Evolutionary conservation across 2,113 vertebrate species (phyloP).

Genomic region (Apus apus): DNA sequence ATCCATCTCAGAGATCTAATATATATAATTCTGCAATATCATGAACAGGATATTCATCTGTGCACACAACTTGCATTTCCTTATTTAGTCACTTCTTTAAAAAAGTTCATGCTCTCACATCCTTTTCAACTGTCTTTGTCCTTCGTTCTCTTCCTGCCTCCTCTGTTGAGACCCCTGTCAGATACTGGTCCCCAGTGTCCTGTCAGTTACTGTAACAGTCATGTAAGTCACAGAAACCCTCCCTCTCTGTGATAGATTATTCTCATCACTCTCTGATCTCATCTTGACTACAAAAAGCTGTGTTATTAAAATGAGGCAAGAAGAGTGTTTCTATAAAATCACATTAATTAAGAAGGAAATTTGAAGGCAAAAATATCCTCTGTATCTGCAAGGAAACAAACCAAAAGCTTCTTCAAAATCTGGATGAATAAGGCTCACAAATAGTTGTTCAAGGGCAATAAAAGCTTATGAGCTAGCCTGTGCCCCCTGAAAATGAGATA

Average conservation of each 20-base stretch:
- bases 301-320: not conserved
- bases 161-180: not conserved
- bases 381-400: not conserved
- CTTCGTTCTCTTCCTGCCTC: not conserved
- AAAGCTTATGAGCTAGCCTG: not conserved
- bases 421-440: not conserved
- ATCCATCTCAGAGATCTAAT: not conserved
- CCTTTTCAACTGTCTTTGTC: not conserved
- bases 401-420: not conserved
- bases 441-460: not conserved
- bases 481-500: not conserved
- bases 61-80: not conserved
- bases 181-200: not conserved
- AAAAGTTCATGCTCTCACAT: not conserved
- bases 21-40: not conserved
- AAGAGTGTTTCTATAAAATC: not conserved
- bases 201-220: not conserved
- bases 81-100: not conserved
- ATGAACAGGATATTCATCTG: not conserved
- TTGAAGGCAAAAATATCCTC: slow-evolving; percentile 24
- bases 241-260: not conserved
- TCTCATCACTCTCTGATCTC: not conserved
- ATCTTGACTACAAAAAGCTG: not conserved
- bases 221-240: not conserved
- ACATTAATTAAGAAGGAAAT: slow-evolving; percentile 2